A percentile compares a stretch with the other conserved stretches of the same genome.
phyloP scores from a whole-genome alignment of 2,797 vertebrate species.

The Cyprinodon diabolis region DNA sequence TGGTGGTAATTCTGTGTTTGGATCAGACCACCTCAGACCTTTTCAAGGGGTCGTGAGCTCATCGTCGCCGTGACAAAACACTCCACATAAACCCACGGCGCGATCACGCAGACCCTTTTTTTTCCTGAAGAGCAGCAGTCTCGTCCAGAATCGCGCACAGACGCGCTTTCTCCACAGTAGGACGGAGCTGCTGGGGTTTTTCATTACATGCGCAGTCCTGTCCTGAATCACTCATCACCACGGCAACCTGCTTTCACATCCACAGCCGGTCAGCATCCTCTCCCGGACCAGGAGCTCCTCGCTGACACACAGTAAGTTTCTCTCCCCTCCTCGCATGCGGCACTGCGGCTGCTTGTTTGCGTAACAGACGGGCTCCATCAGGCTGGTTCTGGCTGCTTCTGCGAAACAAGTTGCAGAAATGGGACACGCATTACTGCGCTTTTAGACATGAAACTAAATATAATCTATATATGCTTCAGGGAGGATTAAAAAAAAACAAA shows the following conservation, averaged over 20 bases:
- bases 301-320: slow-evolving; percentile 64
- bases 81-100: neutral
- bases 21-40: neutral
- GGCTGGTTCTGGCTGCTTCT: neutral
- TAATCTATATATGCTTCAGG: neutral
- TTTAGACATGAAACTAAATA: slow-evolving; percentile 2
- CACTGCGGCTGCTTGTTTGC: neutral
- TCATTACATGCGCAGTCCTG: slow-evolving; percentile 70
- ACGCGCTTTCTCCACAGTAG: slow-evolving; percentile 37
- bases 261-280: slow-evolving; percentile 53
- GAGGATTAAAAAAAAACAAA: slow-evolving; percentile 4
- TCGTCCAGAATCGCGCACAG: slow-evolving; percentile 14
- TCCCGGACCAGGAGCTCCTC: slow-evolving; percentile 36
- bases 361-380: neutral
- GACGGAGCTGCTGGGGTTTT: slow-evolving; percentile 41
- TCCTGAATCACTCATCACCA: slow-evolving; percentile 74
- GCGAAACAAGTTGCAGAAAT: slow-evolving; percentile 11
- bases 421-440: neutral
- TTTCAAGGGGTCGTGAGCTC: neutral
- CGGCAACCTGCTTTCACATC: slow-evolving; percentile 68
- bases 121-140: slow-evolving; percentile 31
- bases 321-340: neutral
- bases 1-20: neutral
- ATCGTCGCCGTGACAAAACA: neutral
- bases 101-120: slow-evolving; percentile 7